Base-by-base conservation (phyloP, 2,113 vertebrate genomes). In the Bubalus kerabau region DNA sequence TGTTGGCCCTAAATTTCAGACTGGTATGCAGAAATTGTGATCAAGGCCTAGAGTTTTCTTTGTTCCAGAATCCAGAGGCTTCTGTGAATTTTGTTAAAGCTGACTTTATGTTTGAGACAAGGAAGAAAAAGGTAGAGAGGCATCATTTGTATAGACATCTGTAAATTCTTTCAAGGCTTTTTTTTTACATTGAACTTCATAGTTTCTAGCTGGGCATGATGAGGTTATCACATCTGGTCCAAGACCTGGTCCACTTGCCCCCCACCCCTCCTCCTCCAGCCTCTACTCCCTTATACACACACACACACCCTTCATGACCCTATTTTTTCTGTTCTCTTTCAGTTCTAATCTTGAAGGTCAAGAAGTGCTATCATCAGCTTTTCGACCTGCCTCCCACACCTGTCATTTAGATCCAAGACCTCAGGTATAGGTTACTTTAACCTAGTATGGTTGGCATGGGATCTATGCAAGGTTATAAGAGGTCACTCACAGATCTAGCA, bases 81-180 rank as follows among this genome's bases (percentile, higher is more conserved):
- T 90, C 17, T 62, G 59, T 26, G n/a, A 87, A 30, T 93, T 84
- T 87, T 90, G 81, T 74, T 74, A 92, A 83, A 50, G 17, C 16
- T 36, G 24, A 4, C 52, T 83, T 95, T 87, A 40, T 83, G 59
- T 94, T 96, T 92, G 74, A 93, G 46, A 40, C 30, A 85, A 76
- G 26, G 15, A 81, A 12, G 32, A 36, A 30, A 83, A 84, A 7
- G 3, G 1, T 26, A 95, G 2, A 26, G 15, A 19, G 14, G 0
- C 5, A 52, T 80, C 2, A 2, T 95, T 71, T 93, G 12, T 56
- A 28, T 12, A 43, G 17, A 13, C 4, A 26, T 83, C 78, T 87
- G 36, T 74, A 36, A 92, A 67, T 87, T 81, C 32, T 60, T 82
- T 36, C n/a, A 87, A 85, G 28, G 87, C 2, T 95, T 96, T 76